phyloP scores from a whole-genome alignment of 2,113 vertebrate species.

The Perognathus longimembris region DNA sequence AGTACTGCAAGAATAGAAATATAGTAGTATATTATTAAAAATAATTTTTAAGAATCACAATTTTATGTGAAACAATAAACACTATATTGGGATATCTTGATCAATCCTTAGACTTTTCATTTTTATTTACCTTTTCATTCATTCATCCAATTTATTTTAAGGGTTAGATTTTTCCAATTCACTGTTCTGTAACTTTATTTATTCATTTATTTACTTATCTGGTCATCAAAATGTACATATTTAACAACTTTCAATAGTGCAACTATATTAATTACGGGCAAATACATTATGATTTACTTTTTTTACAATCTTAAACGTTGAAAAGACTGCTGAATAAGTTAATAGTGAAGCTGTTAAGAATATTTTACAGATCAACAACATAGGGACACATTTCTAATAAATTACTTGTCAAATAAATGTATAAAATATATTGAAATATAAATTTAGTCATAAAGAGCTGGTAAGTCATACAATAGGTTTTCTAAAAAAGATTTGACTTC shows the following conservation, averaged over 20 bases:
- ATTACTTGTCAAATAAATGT: constrained; percentile 22
- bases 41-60: not conserved
- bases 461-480: not conserved
- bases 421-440: constrained; percentile 36
- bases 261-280: not conserved
- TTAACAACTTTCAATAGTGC: not conserved
- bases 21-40: constrained; percentile 14
- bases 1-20: not conserved
- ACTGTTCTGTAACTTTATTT: not conserved
- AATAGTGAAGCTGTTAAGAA: not conserved
- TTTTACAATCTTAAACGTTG: constrained; percentile 29
- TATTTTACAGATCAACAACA: not conserved
- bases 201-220: no score
- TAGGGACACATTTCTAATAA: not conserved
- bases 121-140: no score
- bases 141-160: no score
- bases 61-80: not conserved
- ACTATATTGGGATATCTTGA: not conserved
- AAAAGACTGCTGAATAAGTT: not conserved
- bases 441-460: not conserved
- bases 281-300: not conserved
- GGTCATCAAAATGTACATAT: not conserved
- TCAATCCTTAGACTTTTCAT: not conserved
- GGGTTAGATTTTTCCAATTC: not conserved
- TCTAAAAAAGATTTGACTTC: not conserved